These are phyloP conservation scores for Amphimallon solstitiale DNA, from an alignment of 2,888 invertebrate species.

Conservation along the genomic window DNA sequence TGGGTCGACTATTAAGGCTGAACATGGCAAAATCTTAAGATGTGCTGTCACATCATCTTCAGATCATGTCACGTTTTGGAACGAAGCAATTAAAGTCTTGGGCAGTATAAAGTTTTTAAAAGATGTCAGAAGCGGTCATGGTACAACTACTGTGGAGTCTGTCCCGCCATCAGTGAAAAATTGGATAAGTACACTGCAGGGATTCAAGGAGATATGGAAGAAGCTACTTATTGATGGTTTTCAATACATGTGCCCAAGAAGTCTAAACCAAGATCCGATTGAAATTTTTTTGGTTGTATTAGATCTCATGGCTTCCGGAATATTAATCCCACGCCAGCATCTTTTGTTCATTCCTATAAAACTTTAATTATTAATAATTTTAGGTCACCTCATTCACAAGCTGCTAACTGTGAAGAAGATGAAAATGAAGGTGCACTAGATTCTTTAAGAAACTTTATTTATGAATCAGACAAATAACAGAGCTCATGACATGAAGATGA, in stretches of 20 bases:
- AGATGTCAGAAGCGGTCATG: too few relatives aligned
- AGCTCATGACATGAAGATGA: too few relatives aligned
- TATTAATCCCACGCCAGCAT: slow-evolving; percentile 39
- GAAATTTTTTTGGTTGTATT: slow-evolving; percentile 39
- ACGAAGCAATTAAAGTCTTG: slow-evolving; percentile 9
- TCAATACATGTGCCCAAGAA: slow-evolving; percentile 39
- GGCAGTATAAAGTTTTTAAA: slow-evolving; percentile 14
- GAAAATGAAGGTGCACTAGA: slow-evolving; percentile 17
- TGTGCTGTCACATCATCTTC: slow-evolving; percentile 4
- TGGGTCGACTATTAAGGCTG: too few relatives aligned
- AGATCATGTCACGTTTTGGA: background rate
- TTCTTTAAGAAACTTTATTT: too few relatives aligned
- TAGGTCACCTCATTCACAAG: slow-evolving; percentile 38
- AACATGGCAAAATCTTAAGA: background rate
- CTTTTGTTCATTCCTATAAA: slow-evolving; percentile 42
- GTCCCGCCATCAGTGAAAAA: slow-evolving; percentile 40
- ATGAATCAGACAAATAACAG: too few relatives aligned
- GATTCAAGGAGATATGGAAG: slow-evolving; percentile 34
- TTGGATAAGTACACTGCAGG: slow-evolving; percentile 39
- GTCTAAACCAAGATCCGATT: slow-evolving; percentile 46
- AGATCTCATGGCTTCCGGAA: slow-evolving; percentile 43
- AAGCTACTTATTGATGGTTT: slow-evolving; percentile 37
- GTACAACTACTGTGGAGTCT: slow-evolving; percentile 15
- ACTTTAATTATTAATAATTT: slow-evolving; percentile 44
- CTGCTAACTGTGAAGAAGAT: slow-evolving; percentile 43